Percentiles rank a stretch among this genome's conserved stretches.
Conservation (phyloP, 2,113 vertebrate genomes). For the Hemiscyllium ocellatum region DNA sequence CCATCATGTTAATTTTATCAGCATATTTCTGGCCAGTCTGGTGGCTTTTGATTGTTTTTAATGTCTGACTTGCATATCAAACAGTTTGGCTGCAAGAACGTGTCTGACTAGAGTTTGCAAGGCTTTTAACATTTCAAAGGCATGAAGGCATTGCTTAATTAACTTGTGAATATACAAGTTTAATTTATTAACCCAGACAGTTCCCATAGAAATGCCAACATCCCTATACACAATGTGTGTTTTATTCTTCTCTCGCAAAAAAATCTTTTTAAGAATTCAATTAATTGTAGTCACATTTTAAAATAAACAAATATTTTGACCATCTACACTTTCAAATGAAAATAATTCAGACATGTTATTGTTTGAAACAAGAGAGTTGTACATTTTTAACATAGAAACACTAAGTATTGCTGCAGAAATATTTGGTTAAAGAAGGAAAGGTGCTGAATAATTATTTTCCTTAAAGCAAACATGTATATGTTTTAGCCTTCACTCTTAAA, state of each 20-base stretch:
- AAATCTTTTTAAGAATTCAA: not conserved
- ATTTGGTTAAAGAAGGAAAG: not conserved
- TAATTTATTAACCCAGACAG: not conserved
- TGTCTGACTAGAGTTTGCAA: conserved; percentile 1
- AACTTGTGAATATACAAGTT: not conserved
- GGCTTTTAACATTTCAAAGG: conserved; percentile 29
- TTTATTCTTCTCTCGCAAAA: not conserved
- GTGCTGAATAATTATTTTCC: not conserved
- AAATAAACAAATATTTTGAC: not conserved
- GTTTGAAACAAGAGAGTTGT: not conserved
- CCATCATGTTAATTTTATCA: not conserved
- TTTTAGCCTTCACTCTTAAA: not conserved
- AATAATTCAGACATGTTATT: not conserved
- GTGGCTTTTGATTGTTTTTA: conserved; percentile 18
- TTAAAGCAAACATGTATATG: not conserved
- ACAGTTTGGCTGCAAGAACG: not conserved
- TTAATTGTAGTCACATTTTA: not conserved
- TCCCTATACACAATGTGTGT: not conserved
- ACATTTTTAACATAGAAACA: not conserved
- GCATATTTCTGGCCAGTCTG: not conserved
- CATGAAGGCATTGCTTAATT: conserved; percentile 22
- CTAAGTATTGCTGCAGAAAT: not conserved
- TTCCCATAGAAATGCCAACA: not conserved
- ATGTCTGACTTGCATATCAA: conserved; percentile 23
- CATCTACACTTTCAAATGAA: not conserved